A percentile compares a stretch with the other conserved stretches of the same genome.
Evolutionary conservation across 2,113 vertebrate genomes (phyloP).

Genomic region (Pantherophis guttatus): DNA sequence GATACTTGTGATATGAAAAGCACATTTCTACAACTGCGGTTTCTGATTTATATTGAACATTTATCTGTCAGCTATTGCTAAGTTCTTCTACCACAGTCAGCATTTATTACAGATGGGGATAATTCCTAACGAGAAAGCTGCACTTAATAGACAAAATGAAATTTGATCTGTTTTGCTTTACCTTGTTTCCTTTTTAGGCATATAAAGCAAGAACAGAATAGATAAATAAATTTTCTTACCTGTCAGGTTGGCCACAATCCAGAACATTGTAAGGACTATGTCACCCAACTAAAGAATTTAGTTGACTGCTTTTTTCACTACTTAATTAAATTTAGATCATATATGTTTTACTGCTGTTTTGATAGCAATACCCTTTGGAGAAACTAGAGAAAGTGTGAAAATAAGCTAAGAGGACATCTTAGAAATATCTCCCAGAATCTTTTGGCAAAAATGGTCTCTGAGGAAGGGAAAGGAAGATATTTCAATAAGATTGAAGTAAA

Average conservation of each 20-base stretch:
- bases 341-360: not conserved
- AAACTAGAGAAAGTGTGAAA: not conserved
- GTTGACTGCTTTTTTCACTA: not conserved
- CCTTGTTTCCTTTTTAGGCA: accelerated
- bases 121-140: not conserved
- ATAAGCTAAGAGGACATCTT: not conserved
- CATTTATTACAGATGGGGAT: conserved; percentile 7
- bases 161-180: not conserved
- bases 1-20: conserved; percentile 35
- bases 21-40: conserved; percentile 58
- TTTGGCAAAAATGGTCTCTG: not conserved
- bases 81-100: conserved; percentile 2
- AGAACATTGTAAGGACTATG: not conserved
- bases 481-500: not conserved
- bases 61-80: conserved; percentile 46
- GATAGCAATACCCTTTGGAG: not conserved
- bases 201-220: not conserved
- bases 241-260: not conserved
- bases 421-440: not conserved
- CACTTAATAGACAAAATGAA: not conserved
- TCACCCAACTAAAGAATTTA: not conserved
- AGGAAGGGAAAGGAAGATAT: not conserved
- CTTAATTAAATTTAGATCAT: not conserved
- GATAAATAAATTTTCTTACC: not conserved
- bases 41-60: conserved; percentile 55